Conservation (phyloP, 2,113 vertebrate species). For the Miniopterus natalensis region DNA sequence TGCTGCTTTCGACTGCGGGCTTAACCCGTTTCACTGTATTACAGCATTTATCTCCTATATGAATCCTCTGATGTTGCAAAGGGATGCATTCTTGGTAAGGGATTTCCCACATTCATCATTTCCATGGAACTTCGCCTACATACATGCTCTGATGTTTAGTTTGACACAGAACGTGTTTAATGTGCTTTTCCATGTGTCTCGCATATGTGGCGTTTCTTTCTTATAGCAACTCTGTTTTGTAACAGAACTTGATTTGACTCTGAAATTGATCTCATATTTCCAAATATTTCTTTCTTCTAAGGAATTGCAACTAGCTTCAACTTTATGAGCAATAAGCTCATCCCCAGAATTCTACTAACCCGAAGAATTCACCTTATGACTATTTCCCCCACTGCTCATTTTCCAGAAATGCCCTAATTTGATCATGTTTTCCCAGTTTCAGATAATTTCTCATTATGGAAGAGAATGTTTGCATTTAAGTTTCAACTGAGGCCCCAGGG, state of each 20-base stretch:
- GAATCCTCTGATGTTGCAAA: constrained; percentile 52
- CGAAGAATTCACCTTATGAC: neutral
- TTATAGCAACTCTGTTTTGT: constrained; percentile 68
- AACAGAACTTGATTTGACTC: constrained; percentile 64
- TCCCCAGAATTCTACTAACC: neutral
- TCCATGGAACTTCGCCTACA: neutral
- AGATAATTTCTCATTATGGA: neutral
- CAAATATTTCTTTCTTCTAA: neutral
- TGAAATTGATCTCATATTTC: constrained; percentile 60
- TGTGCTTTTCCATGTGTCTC: constrained; percentile 68
- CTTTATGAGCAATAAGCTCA: neutral
- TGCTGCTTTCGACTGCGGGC: neutral
- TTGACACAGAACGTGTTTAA: constrained; percentile 69
- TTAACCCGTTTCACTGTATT: neutral
- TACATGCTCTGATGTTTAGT: constrained; percentile 65
- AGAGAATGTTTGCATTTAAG: neutral
- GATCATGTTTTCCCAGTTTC: neutral
- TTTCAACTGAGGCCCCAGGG: neutral
- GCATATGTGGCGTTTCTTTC: constrained; percentile 65
- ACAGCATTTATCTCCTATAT: constrained; percentile 39
- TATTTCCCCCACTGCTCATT: neutral
- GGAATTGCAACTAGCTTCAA: constrained; percentile 53
- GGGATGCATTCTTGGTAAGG: constrained; percentile 4
- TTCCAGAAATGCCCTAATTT: neutral
- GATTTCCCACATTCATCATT: constrained; percentile 72